Conservation (phyloP, 2,888 invertebrate genomes). For the Platycheirus rosarum region DNA sequence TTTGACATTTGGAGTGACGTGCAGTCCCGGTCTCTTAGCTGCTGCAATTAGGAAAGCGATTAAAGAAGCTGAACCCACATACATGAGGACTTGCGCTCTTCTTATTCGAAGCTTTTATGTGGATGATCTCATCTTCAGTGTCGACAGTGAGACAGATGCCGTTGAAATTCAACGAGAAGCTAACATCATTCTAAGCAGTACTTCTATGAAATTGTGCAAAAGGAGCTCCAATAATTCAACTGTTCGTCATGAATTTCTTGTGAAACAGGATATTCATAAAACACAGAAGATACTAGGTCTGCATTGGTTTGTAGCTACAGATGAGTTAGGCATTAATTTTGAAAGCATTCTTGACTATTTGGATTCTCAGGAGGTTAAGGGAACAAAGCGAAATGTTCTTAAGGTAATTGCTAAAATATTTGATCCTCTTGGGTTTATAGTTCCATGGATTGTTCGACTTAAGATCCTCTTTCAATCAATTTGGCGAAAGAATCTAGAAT, state of each 20-base stretch:
- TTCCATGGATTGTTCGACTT: slow-evolving; percentile 31
- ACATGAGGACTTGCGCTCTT: slow-evolving; percentile 40
- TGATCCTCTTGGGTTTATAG: slow-evolving; percentile 34
- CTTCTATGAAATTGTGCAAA: slow-evolving; percentile 12
- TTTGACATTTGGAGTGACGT: slow-evolving; percentile 15
- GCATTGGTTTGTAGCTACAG: slow-evolving; percentile 24
- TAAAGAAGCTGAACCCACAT: slow-evolving; percentile 14
- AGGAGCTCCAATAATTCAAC: slow-evolving; percentile 15
- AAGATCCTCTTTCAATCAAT: slow-evolving; percentile 43
- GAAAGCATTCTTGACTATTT: slow-evolving; percentile 10
- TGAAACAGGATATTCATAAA: slow-evolving; percentile 12
- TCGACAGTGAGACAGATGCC: background rate
- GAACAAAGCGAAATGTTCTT: slow-evolving; percentile 26
- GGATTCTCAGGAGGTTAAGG: background rate
- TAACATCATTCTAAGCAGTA: slow-evolving; percentile 1
- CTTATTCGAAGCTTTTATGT: slow-evolving; percentile 7
- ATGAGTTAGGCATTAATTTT: slow-evolving; percentile 33
- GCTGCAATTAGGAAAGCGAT: slow-evolving; percentile 24
- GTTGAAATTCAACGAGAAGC: slow-evolving; percentile 8
- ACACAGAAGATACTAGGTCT: slow-evolving; percentile 32
- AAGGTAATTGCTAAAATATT: slow-evolving; percentile 42
- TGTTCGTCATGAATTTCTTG: slow-evolving; percentile 1
- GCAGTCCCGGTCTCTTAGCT: slow-evolving; percentile 23
- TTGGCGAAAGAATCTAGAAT: slow-evolving; percentile 36
- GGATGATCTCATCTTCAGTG: slow-evolving; percentile 8